Percentiles rank a stretch among this genome's conserved stretches.
phyloP scores from a whole-genome alignment of 2,113 vertebrate species.

The Laterallus jamaicensis region DNA sequence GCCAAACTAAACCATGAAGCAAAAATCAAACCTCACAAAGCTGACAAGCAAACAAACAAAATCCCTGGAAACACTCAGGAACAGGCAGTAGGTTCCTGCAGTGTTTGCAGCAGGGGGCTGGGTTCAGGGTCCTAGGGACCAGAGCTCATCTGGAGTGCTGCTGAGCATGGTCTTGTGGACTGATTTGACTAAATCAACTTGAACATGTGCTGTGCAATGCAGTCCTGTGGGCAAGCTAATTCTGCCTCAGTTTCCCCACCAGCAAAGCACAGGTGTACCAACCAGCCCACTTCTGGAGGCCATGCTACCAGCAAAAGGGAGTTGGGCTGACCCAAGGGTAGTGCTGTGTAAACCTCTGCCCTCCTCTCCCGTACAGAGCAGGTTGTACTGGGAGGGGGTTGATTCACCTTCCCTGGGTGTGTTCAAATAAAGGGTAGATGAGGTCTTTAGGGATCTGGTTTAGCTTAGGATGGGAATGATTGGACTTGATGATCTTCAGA shows the following conservation, averaged over 20 bases:
- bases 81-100: background rate
- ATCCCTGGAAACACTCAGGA: background rate
- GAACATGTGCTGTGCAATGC: background rate
- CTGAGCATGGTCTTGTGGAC: background rate
- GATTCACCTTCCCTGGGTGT: too few relatives aligned
- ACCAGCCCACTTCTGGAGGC: background rate
- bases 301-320: background rate
- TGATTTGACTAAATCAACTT: background rate
- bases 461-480: too few relatives aligned
- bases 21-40: background rate
- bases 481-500: too few relatives aligned
- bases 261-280: background rate
- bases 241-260: background rate
- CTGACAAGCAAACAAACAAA: background rate
- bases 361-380: background rate
- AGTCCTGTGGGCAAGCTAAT: background rate
- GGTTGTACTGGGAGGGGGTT: too few relatives aligned
- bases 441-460: too few relatives aligned
- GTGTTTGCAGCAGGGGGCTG: background rate
- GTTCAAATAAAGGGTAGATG: too few relatives aligned
- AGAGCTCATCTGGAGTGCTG: accelerated
- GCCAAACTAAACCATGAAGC: background rate
- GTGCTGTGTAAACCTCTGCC: accelerated
- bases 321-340: background rate
- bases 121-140: background rate